Base-by-base conservation (phyloP, 2,888 invertebrate species). In the Reticulitermes lucifugus region DNA sequence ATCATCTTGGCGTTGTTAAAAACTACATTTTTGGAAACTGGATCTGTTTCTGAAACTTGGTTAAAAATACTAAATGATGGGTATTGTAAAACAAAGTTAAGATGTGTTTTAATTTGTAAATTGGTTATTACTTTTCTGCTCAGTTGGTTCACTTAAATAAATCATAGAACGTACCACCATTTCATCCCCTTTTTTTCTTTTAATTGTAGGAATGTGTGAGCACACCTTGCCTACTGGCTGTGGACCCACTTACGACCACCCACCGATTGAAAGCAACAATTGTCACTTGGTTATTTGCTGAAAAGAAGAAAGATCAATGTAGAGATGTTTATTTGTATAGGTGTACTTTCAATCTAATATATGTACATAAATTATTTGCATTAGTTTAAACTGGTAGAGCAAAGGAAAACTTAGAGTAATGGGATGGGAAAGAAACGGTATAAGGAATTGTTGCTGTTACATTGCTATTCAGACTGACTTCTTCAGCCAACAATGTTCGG, bases 161-260 rank as follows among this genome's bases (percentile, higher is more conserved):
- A 18, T 18, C 18, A 55, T 55, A 55, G 14, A 55, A 5, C 18
- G 14, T 18, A 55, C 55, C 4, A 18, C 55, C 55, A 18, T 18
- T 55, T 65, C n/a, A 65, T 65, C 25, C 59, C 35, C 35, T 41
- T 81, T 70, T 75, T 82, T 85, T 84, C 43, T 85, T 83, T 85
- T 55, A 83, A 43, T 86, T 86, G 85, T 86, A 86, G 86, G 86
- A 86, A 82, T 79, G 71, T 84, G 81, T 73, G 84, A 86, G 80
- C 84, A 80, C 59, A 80, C 43, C 85, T 86, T 83, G 86, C 70
- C 85, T 81, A 86, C 86, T 77, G 86, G 85, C 84, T 86, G 86
- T 82, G 83, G 85, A 85, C 85, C 85, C 84, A 83, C 84, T 84
- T 79, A 81, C 70, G 81, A 70, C 59, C 83, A 83, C 73, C 79